Evolutionary conservation across 2,797 vertebrate genomes (phyloP), one percentile per base, ranked within the genome.

Genomic region (Lutjanus argentimaculatus): DNA sequence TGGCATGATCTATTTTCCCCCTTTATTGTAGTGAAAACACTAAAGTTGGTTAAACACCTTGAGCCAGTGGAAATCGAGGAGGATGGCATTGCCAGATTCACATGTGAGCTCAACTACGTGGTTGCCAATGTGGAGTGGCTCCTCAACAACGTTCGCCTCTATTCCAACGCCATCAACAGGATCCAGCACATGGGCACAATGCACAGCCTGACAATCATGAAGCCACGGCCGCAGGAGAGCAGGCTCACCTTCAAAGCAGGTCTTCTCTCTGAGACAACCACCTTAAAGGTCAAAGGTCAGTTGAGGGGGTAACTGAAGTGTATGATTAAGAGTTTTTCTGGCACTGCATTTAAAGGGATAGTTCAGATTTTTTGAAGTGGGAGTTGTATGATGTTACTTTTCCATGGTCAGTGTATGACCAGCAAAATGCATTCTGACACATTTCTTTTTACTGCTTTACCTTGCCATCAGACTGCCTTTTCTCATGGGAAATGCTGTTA

Each of bases 101-200:
- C 95, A 0, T 99, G 97, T 0, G 97, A 99, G 91, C 95, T 99
- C 59, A 99, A 97, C 77, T 97, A 98, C 0, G 97, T 98, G 0
- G 96, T 97, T 0, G 97, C 98, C 72, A 96, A 96, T 0, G 94
- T 97, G 19, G 97, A 99, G 73, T 99, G 98, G 98, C 94, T 97
- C n/a, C 95, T 98, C 75, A 98, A 99, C 0, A 96, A 95, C 52
- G 90, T 76, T 0, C 94, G 95, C 3, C 93, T 99, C 59, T 96
- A 96, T 83, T 95, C 96, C 7, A 98, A 95, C 75, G 93, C 97
- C 79, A 92, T 96, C 71, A 97, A 96, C 2, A 96, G 96, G 90
- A 97, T 99, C 91, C 95, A 93, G 85, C 97, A 91, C 0, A 90
- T 96, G 85, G 98, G 97, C 81, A 96, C 90, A 1, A 92, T 94